phyloP scores from a whole-genome alignment of 2,888 invertebrate species.

The Agriopis aurantiaria region DNA sequence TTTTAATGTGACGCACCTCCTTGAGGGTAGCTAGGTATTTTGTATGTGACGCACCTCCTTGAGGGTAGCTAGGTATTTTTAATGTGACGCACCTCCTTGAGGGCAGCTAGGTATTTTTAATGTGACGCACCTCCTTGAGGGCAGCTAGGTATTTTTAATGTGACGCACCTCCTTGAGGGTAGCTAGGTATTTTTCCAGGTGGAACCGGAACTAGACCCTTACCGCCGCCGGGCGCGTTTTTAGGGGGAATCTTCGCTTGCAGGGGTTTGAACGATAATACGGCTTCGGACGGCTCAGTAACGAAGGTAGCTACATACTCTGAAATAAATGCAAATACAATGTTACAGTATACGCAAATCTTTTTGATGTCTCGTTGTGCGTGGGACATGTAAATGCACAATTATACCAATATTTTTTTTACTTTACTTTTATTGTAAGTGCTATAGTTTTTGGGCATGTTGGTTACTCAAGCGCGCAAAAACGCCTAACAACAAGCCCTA shows the following conservation, averaged over 20 bases:
- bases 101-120: conserved; percentile 31
- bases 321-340: no score
- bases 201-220: neutral
- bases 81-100: conserved; percentile 28
- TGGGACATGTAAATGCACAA: no score
- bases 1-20: conserved; percentile 30
- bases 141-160: neutral
- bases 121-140: conserved; percentile 29
- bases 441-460: no score
- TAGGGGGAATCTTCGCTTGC: neutral
- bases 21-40: conserved; percentile 28
- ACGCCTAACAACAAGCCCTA: no score
- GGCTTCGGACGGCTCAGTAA: no score
- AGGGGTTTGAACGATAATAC: no score
- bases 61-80: conserved; percentile 28
- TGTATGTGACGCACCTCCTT: conserved; percentile 31
- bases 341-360: no score
- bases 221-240: neutral
- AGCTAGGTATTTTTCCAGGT: conserved; percentile 27
- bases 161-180: conserved; percentile 31
- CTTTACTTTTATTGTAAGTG: no score
- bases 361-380: no score
- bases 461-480: no score
- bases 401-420: no score
- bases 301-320: no score